Base-by-base conservation (phyloP, 2,888 invertebrate species). In the Odiellus spinosus region DNA sequence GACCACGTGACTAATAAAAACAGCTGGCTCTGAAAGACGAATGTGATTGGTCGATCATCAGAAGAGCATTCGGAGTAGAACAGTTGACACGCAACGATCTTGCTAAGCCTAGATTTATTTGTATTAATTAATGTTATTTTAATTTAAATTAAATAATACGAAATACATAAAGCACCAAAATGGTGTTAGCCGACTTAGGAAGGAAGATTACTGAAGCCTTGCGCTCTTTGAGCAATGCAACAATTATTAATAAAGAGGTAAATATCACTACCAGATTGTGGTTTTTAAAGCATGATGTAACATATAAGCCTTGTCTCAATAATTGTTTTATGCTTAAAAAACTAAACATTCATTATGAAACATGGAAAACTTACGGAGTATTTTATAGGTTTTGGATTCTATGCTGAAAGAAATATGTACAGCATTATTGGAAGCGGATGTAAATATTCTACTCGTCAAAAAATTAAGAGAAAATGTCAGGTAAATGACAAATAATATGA, bases 141-240 rank as follows among this genome's bases (percentile, higher is more conserved):
- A 26, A 26, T 26, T 26, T 26, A 26, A 8, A 26, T 26, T 26
- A 6, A 26, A 8, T 8, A 8, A 26, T 6, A 26, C 5, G 4
- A 26, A 26, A 26, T 26, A 26, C 4, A 26, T 26, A 26, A 26
- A 26, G 8, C 26, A 26, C 26, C 26, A 26, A 26, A 53, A 99
- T 98, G 98, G 98, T 98, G 68, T 84, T 99, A 77, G 98, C 98
- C 62, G 98, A 99, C 76, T 79, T 98, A 68, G 98, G 98, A 65
- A 82, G 98, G 65, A 95, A 95, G 75, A 98, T 99, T 66, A 96
- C 96, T 63, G 85, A 88, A 69, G 98, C 98, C 54, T 73, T 98
- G 69, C 85, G 93, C 67, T 93, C 93, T 46, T 73, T 98, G 57
- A 95, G 93, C 72, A 90, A 90, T 73, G 95, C 95, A 52, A 95